Percentiles rank a stretch among this genome's conserved stretches.
phyloP scores from a whole-genome alignment of 2,797 vertebrate genomes.

The Pantherophis alleghaniensis region DNA sequence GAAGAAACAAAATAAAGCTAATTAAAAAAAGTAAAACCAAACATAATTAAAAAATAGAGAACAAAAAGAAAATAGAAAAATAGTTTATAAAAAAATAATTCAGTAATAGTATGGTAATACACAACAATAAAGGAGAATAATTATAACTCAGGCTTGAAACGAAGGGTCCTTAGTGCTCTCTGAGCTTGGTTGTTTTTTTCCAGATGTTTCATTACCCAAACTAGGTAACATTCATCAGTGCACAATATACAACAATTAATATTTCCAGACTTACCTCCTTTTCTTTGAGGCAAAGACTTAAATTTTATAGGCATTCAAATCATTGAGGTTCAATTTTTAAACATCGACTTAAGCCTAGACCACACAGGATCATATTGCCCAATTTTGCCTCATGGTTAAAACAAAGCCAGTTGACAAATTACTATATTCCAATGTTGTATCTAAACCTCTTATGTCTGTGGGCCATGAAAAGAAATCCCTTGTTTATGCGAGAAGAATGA shows the following conservation, averaged over 20 bases:
- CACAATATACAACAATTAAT: not conserved
- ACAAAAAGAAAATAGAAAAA: not conserved
- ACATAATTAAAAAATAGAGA: not conserved
- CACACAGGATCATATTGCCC: not conserved
- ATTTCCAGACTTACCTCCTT: not conserved
- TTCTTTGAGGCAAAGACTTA: not conserved
- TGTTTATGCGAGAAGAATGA: not conserved
- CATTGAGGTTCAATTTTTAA: not conserved
- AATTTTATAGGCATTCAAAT: not conserved
- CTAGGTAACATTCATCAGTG: not conserved
- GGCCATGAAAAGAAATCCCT: not conserved
- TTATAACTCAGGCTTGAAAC: not conserved
- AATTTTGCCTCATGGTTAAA: not conserved
- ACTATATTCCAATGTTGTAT: not conserved
- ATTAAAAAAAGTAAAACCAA: not conserved
- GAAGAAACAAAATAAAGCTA: not conserved
- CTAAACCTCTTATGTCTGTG: not conserved
- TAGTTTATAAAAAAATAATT: not conserved
- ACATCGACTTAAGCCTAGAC: not conserved
- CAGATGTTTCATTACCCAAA: not conserved
- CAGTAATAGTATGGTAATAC: not conserved
- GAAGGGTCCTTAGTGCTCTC: not conserved
- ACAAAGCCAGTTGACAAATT: not conserved
- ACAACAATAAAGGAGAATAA: not conserved
- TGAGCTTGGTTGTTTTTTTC: not conserved